Base-by-base conservation (phyloP, 2,113 vertebrate genomes). In the Monarcha castaneiventris region DNA sequence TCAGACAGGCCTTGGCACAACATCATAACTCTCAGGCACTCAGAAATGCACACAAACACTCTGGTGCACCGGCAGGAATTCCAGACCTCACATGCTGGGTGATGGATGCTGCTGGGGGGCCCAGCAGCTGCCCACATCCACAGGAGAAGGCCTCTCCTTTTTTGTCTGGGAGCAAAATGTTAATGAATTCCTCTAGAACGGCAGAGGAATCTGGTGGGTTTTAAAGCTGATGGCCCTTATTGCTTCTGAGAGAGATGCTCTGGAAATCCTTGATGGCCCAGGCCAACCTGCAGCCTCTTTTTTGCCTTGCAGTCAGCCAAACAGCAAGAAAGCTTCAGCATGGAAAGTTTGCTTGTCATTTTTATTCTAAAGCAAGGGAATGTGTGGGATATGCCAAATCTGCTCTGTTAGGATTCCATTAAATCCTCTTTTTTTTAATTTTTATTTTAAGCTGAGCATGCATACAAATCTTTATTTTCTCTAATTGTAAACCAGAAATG, bases 1-100 rank as follows among this genome's bases (percentile, higher is more conserved):
- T 87, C 79, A 94, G 89, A 95, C 88, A 84, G 79, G 90, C 48
- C 55, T 96, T 82, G 90, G 72, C 68, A 58, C 82, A 84, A 43
- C 62, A 56, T 78, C 61, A 41, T 86, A 51, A 80, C 83, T 93
- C 86, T 41, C 23, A 46, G 91, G 71, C 32, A 13, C 84, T 95
- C 87, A 63, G 75, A 94, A 93, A 91, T 78, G 81, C 87, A 81
- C 68, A 84, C 69, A 96, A 67, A 94, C 52, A 49, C 26, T 26
- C 77, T 84, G 44, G 30, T 83, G 67, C 78, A n/a, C 44, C 2
- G 7, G 51, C 69, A 75, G 77, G 69, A 46, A 33, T 52, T 56
- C 41, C 12, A 87, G 91, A 87, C 89, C 87, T 35, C 77, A 25
- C 81, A 41, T 69, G 78, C 77, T 59, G 87, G 69, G 64, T 80